Base-by-base conservation (phyloP, 2,113 vertebrate species). In the Progne subis region DNA sequence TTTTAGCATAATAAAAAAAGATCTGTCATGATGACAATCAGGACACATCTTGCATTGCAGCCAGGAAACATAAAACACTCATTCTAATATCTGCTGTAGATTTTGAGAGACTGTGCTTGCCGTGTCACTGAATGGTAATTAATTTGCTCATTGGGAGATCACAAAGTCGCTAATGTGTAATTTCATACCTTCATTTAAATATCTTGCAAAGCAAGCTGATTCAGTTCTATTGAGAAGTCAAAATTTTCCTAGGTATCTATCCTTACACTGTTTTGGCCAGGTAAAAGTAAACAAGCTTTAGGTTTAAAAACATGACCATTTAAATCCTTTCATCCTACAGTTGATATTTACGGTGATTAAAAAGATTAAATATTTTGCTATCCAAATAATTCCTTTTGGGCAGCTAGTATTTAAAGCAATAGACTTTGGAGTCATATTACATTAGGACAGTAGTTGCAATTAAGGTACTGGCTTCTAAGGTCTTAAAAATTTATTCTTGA, bases 351-450 rank as follows among this genome's bases (percentile, higher is more conserved):
- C 14, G 39, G 93, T 78, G 86, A 96, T 93, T 84, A 91, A 96
- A 95, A 94, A 94, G 87, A 98, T 97, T 96, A 95, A 98, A 97
- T 67, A 96, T 97, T 96, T 96, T 92, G 84, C 92, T 97, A 96
- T 82, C 92, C 74, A 96, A 98, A 96, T 96, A 95, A 97, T 82
- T 97, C 77, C 97, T 91, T 96, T 90, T 95, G 90, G 97, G 92
- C 77, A 96, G 96, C 79, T 97, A 97, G 96, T 96, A 97, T 97
- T 98, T 98, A 97, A 98, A 97, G 96, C 94, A 97, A 97, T 96
- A 98, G 97, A 97, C 96, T 97, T 96, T 84, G 74, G 94, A 97
- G 94, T 86, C 68, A 52, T 70, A 68, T 92, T 94, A 96, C 97
- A 63, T 96, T 93, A 98, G 87, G 86, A 96, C 11, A 67, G 87